Conservation (phyloP, 2,797 vertebrate species). For the Gorsachius magnificus region DNA sequence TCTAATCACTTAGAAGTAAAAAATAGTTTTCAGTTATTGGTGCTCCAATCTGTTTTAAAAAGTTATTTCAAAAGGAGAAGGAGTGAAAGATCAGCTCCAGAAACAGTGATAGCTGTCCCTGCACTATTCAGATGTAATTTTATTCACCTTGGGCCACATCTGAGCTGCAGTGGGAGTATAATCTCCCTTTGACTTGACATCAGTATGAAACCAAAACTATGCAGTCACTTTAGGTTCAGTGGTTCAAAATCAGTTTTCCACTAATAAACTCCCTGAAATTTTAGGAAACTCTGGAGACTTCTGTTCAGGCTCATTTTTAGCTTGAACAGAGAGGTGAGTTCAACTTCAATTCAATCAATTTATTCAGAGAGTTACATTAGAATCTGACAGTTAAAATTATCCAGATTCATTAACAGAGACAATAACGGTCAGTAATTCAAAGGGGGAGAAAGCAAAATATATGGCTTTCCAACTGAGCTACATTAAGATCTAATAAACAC, state of each 20-base stretch:
- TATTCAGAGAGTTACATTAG: slow-evolving; percentile 19
- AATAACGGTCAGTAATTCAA: slow-evolving; percentile 53
- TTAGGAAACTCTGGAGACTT: slow-evolving; percentile 36
- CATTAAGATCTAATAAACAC: slow-evolving; percentile 55
- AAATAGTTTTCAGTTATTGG: neutral
- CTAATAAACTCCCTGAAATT: slow-evolving; percentile 22
- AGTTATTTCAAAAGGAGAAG: neutral
- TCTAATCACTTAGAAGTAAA: neutral
- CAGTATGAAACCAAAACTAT: neutral
- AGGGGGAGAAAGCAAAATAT: slow-evolving; percentile 43
- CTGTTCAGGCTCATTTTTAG: slow-evolving; percentile 51
- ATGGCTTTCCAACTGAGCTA: slow-evolving; percentile 33
- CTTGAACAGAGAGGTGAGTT: neutral
- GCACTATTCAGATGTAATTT: neutral
- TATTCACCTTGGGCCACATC: neutral
- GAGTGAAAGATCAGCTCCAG: neutral
- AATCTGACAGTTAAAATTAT: slow-evolving; percentile 63
- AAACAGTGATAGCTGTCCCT: neutral
- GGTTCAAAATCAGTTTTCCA: slow-evolving; percentile 43
- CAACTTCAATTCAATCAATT: slow-evolving; percentile 32
- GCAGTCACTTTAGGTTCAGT: slow-evolving; percentile 1
- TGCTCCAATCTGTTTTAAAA: neutral
- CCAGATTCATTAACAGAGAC: slow-evolving; percentile 63
- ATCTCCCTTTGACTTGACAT: slow-evolving; percentile 7
- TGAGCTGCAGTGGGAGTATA: neutral